phyloP scores from a whole-genome alignment of 1,140 invertebrate species.

The Stegodyphus dumicola region DNA sequence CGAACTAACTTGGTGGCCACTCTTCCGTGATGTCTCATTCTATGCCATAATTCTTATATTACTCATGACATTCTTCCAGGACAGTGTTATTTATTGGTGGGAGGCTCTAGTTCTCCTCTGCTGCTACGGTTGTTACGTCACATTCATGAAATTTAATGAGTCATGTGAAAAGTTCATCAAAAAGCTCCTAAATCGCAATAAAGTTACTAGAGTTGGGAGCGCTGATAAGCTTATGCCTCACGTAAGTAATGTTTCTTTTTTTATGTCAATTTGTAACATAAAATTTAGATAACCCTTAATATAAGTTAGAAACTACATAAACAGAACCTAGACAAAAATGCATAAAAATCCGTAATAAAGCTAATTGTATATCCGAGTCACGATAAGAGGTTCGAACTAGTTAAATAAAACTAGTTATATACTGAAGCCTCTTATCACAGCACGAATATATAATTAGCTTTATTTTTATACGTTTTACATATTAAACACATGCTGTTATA shows the following conservation, averaged over 20 bases:
- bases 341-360: too few relatives aligned
- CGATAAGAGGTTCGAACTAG: neutral
- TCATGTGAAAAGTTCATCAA: slow-evolving; percentile 80
- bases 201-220: slow-evolving; percentile 72
- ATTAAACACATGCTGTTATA: too few relatives aligned
- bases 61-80: slow-evolving; percentile 92
- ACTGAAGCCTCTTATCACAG: too few relatives aligned
- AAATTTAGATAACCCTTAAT: too few relatives aligned
- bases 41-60: slow-evolving; percentile 91
- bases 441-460: too few relatives aligned
- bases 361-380: too few relatives aligned
- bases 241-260: slow-evolving; percentile 76
- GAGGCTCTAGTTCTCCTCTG: slow-evolving; percentile 87
- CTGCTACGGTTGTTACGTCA: slow-evolving; percentile 87
- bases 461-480: too few relatives aligned
- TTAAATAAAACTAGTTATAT: too few relatives aligned
- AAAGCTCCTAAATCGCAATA: slow-evolving; percentile 88
- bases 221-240: slow-evolving; percentile 81
- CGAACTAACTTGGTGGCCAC: slow-evolving; percentile 91
- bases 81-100: slow-evolving; percentile 90
- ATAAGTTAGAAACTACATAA: too few relatives aligned
- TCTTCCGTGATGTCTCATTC: slow-evolving; percentile 95
- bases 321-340: too few relatives aligned
- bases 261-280: neutral
- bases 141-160: slow-evolving; percentile 93